phyloP scores from a whole-genome alignment of 2,797 vertebrate species.

The Poecilia gillii region DNA sequence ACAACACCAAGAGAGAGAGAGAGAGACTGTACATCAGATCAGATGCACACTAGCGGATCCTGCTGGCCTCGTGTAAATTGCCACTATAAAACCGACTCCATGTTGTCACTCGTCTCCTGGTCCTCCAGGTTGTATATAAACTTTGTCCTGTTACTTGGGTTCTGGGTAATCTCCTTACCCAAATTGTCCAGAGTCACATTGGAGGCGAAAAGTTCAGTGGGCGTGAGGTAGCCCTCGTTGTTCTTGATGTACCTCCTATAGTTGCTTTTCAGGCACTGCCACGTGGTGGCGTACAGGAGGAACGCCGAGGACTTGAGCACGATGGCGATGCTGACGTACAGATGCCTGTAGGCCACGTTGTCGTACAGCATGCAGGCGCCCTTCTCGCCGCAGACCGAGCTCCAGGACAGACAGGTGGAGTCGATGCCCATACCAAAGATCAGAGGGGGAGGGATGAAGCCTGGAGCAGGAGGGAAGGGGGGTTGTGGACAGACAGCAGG shows the following conservation, averaged over 20 bases:
- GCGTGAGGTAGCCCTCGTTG: slow-evolving; percentile 93
- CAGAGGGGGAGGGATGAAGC: slow-evolving; percentile 97
- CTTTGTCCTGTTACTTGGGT: slow-evolving; percentile 91
- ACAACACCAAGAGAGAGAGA: background rate
- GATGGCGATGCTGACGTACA: slow-evolving; percentile 97
- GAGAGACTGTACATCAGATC: background rate
- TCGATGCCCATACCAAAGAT: slow-evolving; percentile 98
- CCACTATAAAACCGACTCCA: slow-evolving; percentile 97
- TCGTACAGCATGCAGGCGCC: slow-evolving; percentile 96
- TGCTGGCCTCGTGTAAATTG: slow-evolving; percentile 25
- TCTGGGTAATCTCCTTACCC: slow-evolving; percentile 89
- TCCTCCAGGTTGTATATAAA: slow-evolving; percentile 99
- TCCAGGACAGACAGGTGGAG: slow-evolving; percentile 98
- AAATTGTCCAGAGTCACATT: slow-evolving; percentile 96
- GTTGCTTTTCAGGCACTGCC: slow-evolving; percentile 95
- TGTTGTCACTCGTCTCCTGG: slow-evolving; percentile 92
- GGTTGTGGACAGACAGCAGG: slow-evolving; percentile 46
- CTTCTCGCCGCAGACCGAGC: slow-evolving; percentile 92
- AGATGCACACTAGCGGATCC: slow-evolving; percentile 24
- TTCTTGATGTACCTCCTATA: slow-evolving; percentile 97
- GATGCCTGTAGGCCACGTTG: slow-evolving; percentile 93
- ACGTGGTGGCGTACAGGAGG: slow-evolving; percentile 93
- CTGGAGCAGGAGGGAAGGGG: slow-evolving; percentile 67
- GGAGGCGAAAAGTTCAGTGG: slow-evolving; percentile 95
- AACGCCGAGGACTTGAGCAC: slow-evolving; percentile 94